Conservation (phyloP, 2,113 vertebrate genomes). For the Euleptes europaea region DNA sequence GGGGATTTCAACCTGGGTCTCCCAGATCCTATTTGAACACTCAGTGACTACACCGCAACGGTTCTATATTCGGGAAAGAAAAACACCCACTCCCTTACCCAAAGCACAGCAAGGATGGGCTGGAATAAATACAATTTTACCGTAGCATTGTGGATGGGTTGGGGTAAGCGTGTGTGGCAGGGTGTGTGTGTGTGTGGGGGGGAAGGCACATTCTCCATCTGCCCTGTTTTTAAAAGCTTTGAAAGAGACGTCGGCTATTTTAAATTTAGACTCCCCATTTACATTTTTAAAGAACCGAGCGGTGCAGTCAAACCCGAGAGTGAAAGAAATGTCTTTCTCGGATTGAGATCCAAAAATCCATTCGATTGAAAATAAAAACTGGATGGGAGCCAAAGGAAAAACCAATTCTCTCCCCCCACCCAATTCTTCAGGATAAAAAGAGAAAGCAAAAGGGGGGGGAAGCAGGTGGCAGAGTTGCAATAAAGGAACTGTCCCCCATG, state of each 20-base stretch:
- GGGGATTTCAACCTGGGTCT: too few species aligned
- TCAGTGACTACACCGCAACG: not conserved
- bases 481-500: too few species aligned
- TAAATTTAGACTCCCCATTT: constrained; percentile 5
- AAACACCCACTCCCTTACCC: not conserved
- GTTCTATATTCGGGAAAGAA: not conserved
- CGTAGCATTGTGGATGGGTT: not conserved
- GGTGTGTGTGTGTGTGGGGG: not conserved
- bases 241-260: constrained; percentile 15
- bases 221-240: constrained; percentile 28
- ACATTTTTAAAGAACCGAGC: constrained; percentile 23
- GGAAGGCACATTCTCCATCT: constrained; percentile 7
- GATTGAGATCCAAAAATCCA: rapidly evolving
- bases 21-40: too few species aligned
- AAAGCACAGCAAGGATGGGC: not conserved
- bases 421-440: not conserved
- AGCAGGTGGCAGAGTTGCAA: not conserved
- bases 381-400: not conserved
- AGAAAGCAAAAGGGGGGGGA: not conserved
- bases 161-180: not conserved
- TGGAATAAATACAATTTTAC: rapidly evolving
- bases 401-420: not conserved
- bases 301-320: not conserved
- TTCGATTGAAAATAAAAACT: rapidly evolving
- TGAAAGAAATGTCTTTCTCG: not conserved